A percentile compares a stretch with the other conserved stretches of the same genome.
These are phyloP conservation scores for Thamnaconus septentrionalis DNA, from an alignment of 2,113 vertebrate genomes.

Conservation along the genomic window DNA sequence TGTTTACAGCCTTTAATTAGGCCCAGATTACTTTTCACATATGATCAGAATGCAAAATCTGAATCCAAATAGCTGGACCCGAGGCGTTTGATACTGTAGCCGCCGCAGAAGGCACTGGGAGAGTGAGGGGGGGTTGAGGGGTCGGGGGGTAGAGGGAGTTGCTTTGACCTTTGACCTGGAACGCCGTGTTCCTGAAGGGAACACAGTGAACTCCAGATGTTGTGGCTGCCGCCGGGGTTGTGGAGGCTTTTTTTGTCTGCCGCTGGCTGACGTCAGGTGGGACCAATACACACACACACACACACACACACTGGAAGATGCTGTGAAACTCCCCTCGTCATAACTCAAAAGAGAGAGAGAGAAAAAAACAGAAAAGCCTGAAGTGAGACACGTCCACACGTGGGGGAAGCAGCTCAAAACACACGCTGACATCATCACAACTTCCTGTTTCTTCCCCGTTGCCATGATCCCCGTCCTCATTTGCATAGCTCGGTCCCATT, in stretches of 20 bases:
- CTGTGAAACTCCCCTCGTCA: constrained; percentile 55
- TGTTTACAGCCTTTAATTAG: too few relatives aligned
- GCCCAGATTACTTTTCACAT: too few relatives aligned
- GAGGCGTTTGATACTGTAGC: too few relatives aligned
- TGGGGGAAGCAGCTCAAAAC: constrained; percentile 51
- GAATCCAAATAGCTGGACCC: too few relatives aligned
- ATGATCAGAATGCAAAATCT: too few relatives aligned
- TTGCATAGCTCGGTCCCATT: constrained; percentile 49
- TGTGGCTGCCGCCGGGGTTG: constrained; percentile 49
- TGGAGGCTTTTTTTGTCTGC: constrained; percentile 56
- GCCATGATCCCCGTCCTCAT: constrained; percentile 26
- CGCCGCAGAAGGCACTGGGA: too few relatives aligned
- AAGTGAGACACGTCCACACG: constrained; percentile 54
- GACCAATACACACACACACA: constrained; percentile 13
- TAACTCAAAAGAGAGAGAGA: constrained; percentile 21
- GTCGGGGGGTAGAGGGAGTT: constrained; percentile 16
- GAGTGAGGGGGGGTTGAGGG: constrained; percentile 3
- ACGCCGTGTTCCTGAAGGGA: constrained; percentile 24
- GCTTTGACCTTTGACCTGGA: constrained; percentile 37
- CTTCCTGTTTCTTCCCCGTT: constrained; percentile 70
- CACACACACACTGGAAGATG: constrained; percentile 9
- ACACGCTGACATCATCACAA: constrained; percentile 65
- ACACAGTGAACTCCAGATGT: constrained; percentile 34
- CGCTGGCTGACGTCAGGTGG: constrained; percentile 44
- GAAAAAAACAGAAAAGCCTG: constrained; percentile 16